Percentiles rank a stretch among this genome's conserved stretches.
Evolutionary conservation across 2,888 invertebrate species (phyloP).

Genomic region (Tipula lateralis): DNA sequence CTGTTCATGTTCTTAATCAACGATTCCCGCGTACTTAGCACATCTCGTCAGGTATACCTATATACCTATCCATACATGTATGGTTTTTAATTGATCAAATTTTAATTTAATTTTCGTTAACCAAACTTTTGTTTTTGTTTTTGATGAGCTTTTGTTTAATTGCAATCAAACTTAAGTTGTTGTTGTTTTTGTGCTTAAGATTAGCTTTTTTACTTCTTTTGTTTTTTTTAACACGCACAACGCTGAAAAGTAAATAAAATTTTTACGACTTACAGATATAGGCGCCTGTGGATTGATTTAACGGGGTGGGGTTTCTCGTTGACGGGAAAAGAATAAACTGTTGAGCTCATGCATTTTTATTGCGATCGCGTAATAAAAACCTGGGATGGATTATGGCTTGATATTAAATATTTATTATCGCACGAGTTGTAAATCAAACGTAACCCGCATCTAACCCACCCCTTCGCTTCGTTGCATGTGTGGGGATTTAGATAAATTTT

Average conservation of each 20-base stretch:
- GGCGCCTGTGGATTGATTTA: background rate
- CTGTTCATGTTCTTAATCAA: background rate
- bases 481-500: background rate
- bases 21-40: background rate
- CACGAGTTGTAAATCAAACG: background rate
- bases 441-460: background rate
- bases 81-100: conserved; percentile 1
- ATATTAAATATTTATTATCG: background rate
- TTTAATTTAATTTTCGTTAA: conserved; percentile 12
- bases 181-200: background rate
- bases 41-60: background rate
- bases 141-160: background rate
- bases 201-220: background rate
- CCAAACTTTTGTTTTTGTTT: background rate
- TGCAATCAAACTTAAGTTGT: background rate
- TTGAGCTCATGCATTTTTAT: background rate
- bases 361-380: background rate
- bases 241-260: background rate
- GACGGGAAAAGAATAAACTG: background rate
- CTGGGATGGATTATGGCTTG: background rate
- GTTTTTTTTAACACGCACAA: background rate
- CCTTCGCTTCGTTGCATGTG: background rate
- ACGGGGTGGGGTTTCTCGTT: background rate
- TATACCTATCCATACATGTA: no score
- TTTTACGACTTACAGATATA: background rate